Conservation (phyloP, 2,888 invertebrate genomes). For the Metallyticus violacea region DNA sequence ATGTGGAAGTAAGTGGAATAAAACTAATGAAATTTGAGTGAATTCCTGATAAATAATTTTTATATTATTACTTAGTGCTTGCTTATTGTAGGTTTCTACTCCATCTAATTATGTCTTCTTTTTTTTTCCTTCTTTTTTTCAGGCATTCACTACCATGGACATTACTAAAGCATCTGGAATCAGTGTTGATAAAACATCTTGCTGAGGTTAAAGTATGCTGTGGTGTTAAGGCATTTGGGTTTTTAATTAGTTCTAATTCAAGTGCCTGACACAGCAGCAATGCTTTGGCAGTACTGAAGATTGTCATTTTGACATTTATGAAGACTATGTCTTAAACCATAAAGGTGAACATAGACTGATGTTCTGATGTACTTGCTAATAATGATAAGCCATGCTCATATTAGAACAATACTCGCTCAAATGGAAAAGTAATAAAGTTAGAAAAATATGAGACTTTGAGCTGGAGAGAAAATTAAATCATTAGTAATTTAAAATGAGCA, state of each 20-base stretch:
- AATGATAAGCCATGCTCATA: background rate
- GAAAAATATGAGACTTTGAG: background rate
- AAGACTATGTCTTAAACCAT: conserved; percentile 24
- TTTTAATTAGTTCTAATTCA: background rate
- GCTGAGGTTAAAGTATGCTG: conserved; percentile 53
- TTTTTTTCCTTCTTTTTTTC: conserved; percentile 34
- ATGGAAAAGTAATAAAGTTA: too few relatives aligned
- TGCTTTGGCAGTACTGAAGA: background rate
- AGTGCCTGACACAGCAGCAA: background rate
- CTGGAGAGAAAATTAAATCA: too few relatives aligned
- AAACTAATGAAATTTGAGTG: too few relatives aligned
- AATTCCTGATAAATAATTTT: too few relatives aligned
- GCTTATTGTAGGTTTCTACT: too few relatives aligned
- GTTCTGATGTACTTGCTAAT: background rate
- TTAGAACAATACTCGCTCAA: background rate
- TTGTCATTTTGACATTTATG: conserved; percentile 11
- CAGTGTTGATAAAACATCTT: conserved; percentile 48
- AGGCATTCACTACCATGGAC: conserved; percentile 50
- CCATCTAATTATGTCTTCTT: too few relatives aligned
- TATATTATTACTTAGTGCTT: too few relatives aligned
- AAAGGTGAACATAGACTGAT: conserved; percentile 23
- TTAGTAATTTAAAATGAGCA: too few relatives aligned
- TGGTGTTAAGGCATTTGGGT: background rate
- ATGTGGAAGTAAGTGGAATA: too few relatives aligned
- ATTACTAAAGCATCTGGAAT: conserved; percentile 53